These are phyloP conservation scores for Spea hammondii DNA, from an alignment of 2,797 vertebrate genomes.

Conservation along the genomic window DNA sequence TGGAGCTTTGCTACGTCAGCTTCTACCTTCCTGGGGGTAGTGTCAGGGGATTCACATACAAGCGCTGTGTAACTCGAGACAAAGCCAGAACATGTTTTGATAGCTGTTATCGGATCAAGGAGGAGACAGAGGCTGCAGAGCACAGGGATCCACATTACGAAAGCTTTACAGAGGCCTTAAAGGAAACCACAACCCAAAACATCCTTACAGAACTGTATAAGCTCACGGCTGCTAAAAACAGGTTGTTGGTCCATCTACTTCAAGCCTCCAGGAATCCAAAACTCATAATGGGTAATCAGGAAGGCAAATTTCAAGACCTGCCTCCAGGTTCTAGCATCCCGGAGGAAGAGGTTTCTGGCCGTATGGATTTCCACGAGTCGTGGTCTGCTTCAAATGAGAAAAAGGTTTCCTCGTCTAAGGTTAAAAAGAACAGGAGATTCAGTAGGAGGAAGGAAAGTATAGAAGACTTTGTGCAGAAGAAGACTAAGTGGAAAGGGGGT, in stretches of 20 bases:
- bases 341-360: conserved; percentile 58
- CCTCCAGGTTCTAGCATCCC: conserved; percentile 60
- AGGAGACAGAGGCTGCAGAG: conserved; percentile 69
- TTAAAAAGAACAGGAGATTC: conserved; percentile 74
- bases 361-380: conserved; percentile 57
- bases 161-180: conserved; percentile 71
- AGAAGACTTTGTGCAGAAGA: conserved; percentile 71
- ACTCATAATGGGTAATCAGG: conserved; percentile 79
- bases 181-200: conserved; percentile 74
- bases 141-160: conserved; percentile 75
- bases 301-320: conserved; percentile 73
- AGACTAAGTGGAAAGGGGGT: conserved; percentile 69
- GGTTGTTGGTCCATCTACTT: conserved; percentile 72
- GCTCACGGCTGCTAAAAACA: conserved; percentile 78
- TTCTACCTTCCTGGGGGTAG: conserved; percentile 81
- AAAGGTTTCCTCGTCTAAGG: conserved; percentile 62
- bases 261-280: conserved; percentile 69
- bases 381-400: conserved; percentile 60
- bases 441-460: conserved; percentile 73
- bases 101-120: conserved; percentile 75
- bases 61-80: conserved; percentile 74
- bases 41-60: conserved; percentile 79
- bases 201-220: conserved; percentile 80
- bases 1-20: conserved; percentile 86
- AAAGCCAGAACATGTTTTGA: conserved; percentile 71